Conservation (phyloP, 2,113 vertebrate species). For the Tretioscincus oriximinensis region DNA sequence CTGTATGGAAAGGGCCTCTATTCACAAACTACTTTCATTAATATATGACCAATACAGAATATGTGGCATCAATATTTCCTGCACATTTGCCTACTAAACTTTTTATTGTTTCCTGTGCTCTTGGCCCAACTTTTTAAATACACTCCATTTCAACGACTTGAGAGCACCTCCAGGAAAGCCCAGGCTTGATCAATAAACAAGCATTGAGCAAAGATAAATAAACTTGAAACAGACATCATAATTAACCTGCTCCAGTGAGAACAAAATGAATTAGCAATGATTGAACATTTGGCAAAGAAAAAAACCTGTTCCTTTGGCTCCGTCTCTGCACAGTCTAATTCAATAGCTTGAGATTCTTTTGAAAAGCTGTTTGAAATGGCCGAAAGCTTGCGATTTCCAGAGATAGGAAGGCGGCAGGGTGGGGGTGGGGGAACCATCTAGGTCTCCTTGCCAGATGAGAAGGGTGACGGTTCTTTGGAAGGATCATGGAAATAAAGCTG, state of each 20-base stretch:
- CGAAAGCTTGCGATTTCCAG: slow-evolving; percentile 26
- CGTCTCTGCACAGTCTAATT: slow-evolving; percentile 54
- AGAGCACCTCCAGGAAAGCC: slow-evolving; percentile 66
- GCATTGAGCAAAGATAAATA: slow-evolving; percentile 58
- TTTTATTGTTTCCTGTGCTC: slow-evolving; percentile 38
- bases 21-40: not conserved
- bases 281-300: slow-evolving; percentile 58
- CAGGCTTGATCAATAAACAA: slow-evolving; percentile 72
- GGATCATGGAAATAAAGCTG: slow-evolving; percentile 77
- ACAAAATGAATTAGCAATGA: slow-evolving; percentile 52
- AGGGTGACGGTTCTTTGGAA: slow-evolving; percentile 44
- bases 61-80: not conserved
- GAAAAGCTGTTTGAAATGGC: slow-evolving; percentile 51
- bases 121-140: slow-evolving; percentile 43
- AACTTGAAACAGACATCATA: slow-evolving; percentile 62
- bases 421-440: slow-evolving; percentile 1
- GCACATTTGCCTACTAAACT: slow-evolving; percentile 37
- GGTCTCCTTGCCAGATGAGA: slow-evolving; percentile 56
- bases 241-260: slow-evolving; percentile 54
- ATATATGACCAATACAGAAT: not conserved
- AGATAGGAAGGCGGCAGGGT: slow-evolving; percentile 60
- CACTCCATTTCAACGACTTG: slow-evolving; percentile 50
- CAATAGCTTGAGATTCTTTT: slow-evolving; percentile 56
- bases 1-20: not conserved
- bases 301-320: slow-evolving; percentile 36